Base-by-base conservation (phyloP, 2,888 invertebrate species). In the Cosmia trapezina region DNA sequence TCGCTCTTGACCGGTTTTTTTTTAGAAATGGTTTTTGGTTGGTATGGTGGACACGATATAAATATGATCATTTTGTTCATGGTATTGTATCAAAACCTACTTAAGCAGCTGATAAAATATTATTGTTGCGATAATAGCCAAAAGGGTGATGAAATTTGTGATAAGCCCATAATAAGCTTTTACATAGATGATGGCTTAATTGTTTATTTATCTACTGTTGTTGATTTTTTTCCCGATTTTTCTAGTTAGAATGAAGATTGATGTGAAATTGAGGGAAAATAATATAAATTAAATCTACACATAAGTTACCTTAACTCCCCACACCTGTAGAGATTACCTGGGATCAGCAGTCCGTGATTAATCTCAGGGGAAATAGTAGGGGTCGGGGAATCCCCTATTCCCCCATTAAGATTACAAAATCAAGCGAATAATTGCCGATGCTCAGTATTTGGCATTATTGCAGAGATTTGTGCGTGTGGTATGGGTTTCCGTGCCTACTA, bases 331-430 rank as follows among this genome's bases (percentile, higher is more conserved):
- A 22, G 45, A 71, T 51, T 70, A 67, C 9, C 11, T 33, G 33
- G 12, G 9, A 62, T 54, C 49, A 62, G 56, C 45, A 59, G 49
- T 61, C 49, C 51, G 51, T 67, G 66, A 83, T 75, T 75, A 63
- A 67, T 75, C 45, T 47, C 64, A 49, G 17, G 28, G 63, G 57
- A 14, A 49, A 47, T 17, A 19, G 28, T n/a, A 53, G 12, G n/a
- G 19, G 28, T 45, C 12, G 51, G 57, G 2, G 7, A 64, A 4
- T 53, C 51, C 60, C 57, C 12, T 54, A 53, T 61, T 45, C 45
- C 47, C 49, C 43, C n/a, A 82, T 73, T 83, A 75, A 63, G 71
- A 79, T 75, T 70, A 51, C 66, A 53, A 70, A 71, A 69, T 80
- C 60, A 67, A 56, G 70, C 67, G 67, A 56, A 63, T 65, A 69